A percentile compares a stretch with the other conserved stretches of the same genome.
phyloP scores from a whole-genome alignment of 2,113 vertebrate species.

The Oncorhynchus tshawytscha region DNA sequence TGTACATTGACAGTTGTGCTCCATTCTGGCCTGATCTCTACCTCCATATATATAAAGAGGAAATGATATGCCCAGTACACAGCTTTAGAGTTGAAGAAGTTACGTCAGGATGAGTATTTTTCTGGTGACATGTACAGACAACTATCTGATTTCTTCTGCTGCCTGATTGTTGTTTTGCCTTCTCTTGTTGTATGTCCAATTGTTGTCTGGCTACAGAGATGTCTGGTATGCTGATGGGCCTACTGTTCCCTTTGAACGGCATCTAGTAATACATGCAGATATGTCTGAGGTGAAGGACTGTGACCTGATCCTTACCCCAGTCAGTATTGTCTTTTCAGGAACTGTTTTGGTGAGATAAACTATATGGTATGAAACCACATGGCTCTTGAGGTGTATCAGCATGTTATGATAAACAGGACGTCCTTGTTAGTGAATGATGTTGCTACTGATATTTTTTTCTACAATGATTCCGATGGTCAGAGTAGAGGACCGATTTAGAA shows the following conservation, averaged over 20 bases:
- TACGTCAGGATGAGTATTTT: not conserved
- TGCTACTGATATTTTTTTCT: no score
- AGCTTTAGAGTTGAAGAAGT: not conserved
- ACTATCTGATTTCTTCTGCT: not conserved
- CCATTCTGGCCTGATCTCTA: not conserved
- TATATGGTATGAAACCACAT: no score
- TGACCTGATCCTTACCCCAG: not conserved
- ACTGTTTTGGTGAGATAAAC: no score
- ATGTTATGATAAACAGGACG: no score
- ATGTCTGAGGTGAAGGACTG: not conserved
- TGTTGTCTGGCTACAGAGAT: conserved; percentile 4
- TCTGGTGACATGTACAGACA: not conserved
- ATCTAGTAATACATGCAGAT: conserved; percentile 18
- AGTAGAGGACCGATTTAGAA: not conserved
- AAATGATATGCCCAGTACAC: not conserved
- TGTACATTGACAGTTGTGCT: no score
- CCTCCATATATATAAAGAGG: not conserved
- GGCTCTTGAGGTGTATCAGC: no score
- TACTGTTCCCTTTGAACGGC: not conserved
- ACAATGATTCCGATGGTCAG: not conserved
- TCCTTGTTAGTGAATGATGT: not conserved
- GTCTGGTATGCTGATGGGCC: conserved; percentile 13
- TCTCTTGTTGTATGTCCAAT: not conserved
- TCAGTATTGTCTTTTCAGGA: not conserved
- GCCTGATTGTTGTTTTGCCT: not conserved